These are phyloP conservation scores for Nomada fabriciana DNA, from an alignment of 2,888 invertebrate species.

Conservation along the genomic window DNA sequence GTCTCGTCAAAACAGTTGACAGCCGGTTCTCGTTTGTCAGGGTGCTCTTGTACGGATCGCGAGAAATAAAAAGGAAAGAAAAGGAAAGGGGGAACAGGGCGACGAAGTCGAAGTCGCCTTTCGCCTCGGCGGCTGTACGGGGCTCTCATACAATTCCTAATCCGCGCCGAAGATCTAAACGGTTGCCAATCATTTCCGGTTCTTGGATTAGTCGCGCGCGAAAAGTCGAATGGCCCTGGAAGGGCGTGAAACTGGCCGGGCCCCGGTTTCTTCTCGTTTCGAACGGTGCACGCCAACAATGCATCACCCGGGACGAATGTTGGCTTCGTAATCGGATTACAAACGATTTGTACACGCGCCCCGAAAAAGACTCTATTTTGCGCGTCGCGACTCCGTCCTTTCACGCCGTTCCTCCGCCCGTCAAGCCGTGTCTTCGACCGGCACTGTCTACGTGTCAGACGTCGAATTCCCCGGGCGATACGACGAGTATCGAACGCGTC, in stretches of 20 bases:
- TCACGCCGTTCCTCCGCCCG: conserved; percentile 28
- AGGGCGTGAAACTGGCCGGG: conserved; percentile 73
- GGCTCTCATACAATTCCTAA: conserved; percentile 63
- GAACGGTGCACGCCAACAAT: conserved; percentile 53
- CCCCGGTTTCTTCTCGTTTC: conserved; percentile 29
- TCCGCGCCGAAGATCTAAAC: conserved; percentile 81
- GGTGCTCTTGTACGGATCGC: neutral
- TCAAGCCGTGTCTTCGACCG: too few species aligned
- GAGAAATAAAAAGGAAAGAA: neutral
- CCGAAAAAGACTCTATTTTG: conserved; percentile 53
- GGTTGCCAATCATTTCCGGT: conserved; percentile 85
- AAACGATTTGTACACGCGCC: conserved; percentile 71
- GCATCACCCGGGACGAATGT: conserved; percentile 55
- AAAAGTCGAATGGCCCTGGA: conserved; percentile 65
- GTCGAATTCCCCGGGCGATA: too few species aligned
- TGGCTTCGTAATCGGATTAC: conserved; percentile 81
- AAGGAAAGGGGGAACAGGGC: conserved; percentile 8
- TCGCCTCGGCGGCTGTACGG: conserved; percentile 54
- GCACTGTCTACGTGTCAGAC: too few species aligned
- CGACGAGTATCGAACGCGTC: too few species aligned
- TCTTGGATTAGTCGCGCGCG: conserved; percentile 82
- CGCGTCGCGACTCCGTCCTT: conserved; percentile 25
- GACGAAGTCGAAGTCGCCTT: conserved; percentile 40
- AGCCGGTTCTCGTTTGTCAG: conserved; percentile 70
- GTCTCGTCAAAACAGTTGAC: conserved; percentile 80